Evolutionary conservation across 2,113 vertebrate species (phyloP).

Genomic region (Oceanites oceanicus): DNA sequence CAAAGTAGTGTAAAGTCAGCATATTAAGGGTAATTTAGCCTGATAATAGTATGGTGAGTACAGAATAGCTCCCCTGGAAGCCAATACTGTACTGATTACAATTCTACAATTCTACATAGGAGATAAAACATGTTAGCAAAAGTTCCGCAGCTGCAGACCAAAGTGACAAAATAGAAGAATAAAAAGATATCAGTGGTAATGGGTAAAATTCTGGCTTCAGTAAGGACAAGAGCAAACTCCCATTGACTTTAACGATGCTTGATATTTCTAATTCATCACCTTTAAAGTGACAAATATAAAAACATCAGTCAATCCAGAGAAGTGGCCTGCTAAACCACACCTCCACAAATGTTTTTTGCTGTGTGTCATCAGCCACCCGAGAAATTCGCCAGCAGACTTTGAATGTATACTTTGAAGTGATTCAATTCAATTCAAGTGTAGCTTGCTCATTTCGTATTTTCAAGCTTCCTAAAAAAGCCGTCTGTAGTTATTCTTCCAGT

Average conservation of each 20-base stretch:
- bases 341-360: slow-evolving; percentile 8
- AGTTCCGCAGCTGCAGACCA: slow-evolving; percentile 46
- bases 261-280: slow-evolving; percentile 26
- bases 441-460: slow-evolving; percentile 29
- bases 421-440: slow-evolving; percentile 24
- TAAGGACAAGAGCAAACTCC: slow-evolving; percentile 44
- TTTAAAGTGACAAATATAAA: slow-evolving; percentile 42
- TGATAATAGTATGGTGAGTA: slow-evolving; percentile 13
- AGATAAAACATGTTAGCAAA: slow-evolving; percentile 33
- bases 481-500: slow-evolving; percentile 37
- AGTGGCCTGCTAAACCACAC: slow-evolving; percentile 9
- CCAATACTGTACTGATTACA: slow-evolving; percentile 43
- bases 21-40: slow-evolving; percentile 16
- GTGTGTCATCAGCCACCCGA: neutral
- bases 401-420: slow-evolving; percentile 36
- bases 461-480: slow-evolving; percentile 4
- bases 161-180: slow-evolving; percentile 47
- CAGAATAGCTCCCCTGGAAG: slow-evolving; percentile 39
- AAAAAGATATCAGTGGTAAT: slow-evolving; percentile 28
- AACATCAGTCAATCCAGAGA: neutral
- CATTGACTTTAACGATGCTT: slow-evolving; percentile 34
- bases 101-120: slow-evolving; percentile 29
- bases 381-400: slow-evolving; percentile 33
- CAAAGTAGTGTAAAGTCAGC: slow-evolving; percentile 4
- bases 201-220: slow-evolving; percentile 4